Base-by-base conservation (phyloP, 2,797 vertebrate species). In the Sebastes elongatus region DNA sequence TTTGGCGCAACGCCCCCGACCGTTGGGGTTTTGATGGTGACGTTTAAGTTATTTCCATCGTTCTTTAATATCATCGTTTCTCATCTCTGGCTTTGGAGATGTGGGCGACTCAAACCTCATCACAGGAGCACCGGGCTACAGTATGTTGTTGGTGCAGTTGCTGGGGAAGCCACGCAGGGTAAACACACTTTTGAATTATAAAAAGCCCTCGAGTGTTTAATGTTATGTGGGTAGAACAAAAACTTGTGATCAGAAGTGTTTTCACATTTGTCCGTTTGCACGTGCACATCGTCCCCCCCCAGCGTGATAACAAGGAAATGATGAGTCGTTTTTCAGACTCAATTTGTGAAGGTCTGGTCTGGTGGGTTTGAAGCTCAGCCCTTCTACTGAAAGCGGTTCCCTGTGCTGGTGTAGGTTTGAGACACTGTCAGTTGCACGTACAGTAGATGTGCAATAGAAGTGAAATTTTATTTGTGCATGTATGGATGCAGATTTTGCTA, bases 21-120 rank as follows among this genome's bases (percentile, higher is more conserved):
- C 71, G 7, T 53, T 62, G 38, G 38, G 79, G 83, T 88, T 91
- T 90, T 86, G 83, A 88, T 85, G 86, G 85, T 75, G 81, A 90
- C 72, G 70, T 87, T 87, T 79, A 82, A 88, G 76, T 86, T 86
- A 71, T 91, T 86, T 88, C 85, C 87, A 89, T 87, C 73, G 30
- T 66, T 86, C 64, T 89, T 83, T 80, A 82, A 90, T 88, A 83
- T 89, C 73, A 87, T 88, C 7, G 71, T 90, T 86, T 87, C 68
- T 92, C 86, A 85, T 86, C 75, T 83, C 35, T 77, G 72, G 73
- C 75, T 88, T 86, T 76, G 55, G 87, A 76, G 83, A 88, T 86
- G 81, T 63, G 88, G 85, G 74, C 27, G 75, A 80, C 73, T 80
- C 35, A 75, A 90, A 90, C 88, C 90, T 90, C 86, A 86, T 89